Evolutionary conservation across 2,797 vertebrate genomes (phyloP), one percentile per base, ranked within the genome.

Genomic region (Mormyrops attenuatus): DNA sequence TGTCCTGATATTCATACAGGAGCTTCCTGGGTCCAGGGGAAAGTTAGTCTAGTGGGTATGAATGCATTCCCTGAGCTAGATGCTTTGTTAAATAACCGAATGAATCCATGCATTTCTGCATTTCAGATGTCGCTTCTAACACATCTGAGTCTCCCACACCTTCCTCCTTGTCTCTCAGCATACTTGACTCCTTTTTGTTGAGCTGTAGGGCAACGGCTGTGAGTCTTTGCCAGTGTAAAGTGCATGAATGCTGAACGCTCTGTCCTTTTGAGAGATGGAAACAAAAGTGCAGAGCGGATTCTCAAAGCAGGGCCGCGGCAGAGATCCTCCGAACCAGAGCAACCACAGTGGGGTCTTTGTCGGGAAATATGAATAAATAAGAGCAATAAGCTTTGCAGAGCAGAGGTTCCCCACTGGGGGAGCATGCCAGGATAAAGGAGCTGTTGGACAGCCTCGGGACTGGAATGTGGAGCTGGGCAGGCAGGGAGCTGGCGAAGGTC

Each of bases 351-450:
- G 38, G 20, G 34, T 17, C 88, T 85, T 85, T 89, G 73, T 85
- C 0, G n/a, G 53, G 52, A 89, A 89, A 89, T 89, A 89, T 85
- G 77, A 85, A 85, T 85, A 30, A 52, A 60, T 84, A 57, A 47
- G 13, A 22, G 49, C 47, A 88, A 53, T 88, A 88, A 88, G 87
- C 87, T 66, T 34, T 13, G 57, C 69, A 47, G 69, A 90, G 90
- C 44, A 91, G 89, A 89, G 90, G 90, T 90, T 90, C 91, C 88
- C 91, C 52, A 90, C 90, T 90, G 92, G 89, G 89, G 91, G 88
- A 88, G 89, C 87, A 55, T 90, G 47, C 84, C 49, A 41, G 90
- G 88, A 92, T 93, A 92, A 93, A 90, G 88, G 91, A 85, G 89
- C 91, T 90, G 89, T 91, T 87, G 73, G 69, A 26, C 38, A 84